These are phyloP conservation scores for Heliconius erato DNA, from an alignment of 2,888 invertebrate genomes.

Conservation along the genomic window DNA sequence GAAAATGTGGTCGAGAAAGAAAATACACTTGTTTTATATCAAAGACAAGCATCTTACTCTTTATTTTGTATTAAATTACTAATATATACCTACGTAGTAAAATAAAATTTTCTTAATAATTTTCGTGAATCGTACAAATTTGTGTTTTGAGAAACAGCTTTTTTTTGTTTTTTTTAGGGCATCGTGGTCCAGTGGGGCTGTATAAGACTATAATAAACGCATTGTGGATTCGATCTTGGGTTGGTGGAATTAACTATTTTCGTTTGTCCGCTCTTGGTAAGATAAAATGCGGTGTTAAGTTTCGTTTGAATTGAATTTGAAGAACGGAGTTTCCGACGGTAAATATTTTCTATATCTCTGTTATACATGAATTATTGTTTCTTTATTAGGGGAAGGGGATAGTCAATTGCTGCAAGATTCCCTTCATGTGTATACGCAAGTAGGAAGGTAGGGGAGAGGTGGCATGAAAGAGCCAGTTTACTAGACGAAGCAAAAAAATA, in stretches of 20 bases:
- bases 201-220: neutral
- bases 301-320: neutral
- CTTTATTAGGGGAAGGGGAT: neutral
- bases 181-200: neutral
- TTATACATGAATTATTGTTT: neutral
- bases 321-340: neutral
- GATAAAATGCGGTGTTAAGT: neutral
- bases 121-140: neutral
- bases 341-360: neutral
- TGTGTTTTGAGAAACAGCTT: no score
- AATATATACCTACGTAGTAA: neutral
- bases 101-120: neutral
- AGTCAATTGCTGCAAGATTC: neutral
- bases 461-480: no score
- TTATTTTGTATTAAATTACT: neutral
- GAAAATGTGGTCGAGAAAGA: constrained; percentile 32
- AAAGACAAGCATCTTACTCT: neutral
- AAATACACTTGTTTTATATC: constrained; percentile 30
- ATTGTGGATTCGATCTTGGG: neutral
- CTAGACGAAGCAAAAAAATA: no score
- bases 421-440: no score
- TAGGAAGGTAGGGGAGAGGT: no score
- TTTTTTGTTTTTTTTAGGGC: neutral
- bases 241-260: neutral
- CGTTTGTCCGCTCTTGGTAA: neutral